phyloP scores from a whole-genome alignment of 2,797 vertebrate genomes.

The Chrosomus eos region DNA sequence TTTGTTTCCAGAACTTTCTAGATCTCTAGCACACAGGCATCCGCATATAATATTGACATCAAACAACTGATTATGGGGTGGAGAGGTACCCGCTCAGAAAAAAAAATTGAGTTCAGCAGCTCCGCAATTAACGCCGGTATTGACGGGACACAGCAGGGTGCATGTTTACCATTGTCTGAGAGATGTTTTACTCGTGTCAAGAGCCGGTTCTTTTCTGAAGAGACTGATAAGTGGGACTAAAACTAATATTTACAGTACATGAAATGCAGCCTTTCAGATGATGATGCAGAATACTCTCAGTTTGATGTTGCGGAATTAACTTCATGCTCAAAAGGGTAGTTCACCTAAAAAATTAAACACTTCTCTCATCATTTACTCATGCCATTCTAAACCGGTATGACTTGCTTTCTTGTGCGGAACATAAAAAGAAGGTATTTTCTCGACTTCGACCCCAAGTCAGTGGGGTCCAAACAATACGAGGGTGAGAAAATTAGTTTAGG shows the following conservation, averaged over 20 bases:
- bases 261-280: conserved; percentile 9
- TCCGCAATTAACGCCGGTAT: conserved; percentile 34
- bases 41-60: conserved; percentile 35
- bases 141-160: conserved; percentile 22
- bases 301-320: not conserved
- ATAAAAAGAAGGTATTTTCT: not conserved
- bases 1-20: conserved; percentile 64
- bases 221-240: conserved; percentile 34
- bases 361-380: not conserved
- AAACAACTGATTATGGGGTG: conserved; percentile 35
- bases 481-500: not conserved
- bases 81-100: not conserved
- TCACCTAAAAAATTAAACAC: not conserved
- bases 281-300: not conserved
- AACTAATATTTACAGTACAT: conserved; percentile 38
- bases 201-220: conserved; percentile 7
- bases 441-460: too few species aligned
- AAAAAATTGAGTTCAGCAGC: conserved; percentile 21
- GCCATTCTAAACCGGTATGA: not conserved
- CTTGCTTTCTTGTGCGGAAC: not conserved
- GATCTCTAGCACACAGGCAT: conserved; percentile 51
- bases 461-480: not conserved
- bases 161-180: conserved; percentile 36
- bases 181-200: conserved; percentile 27
- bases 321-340: not conserved